Evolutionary conservation across 2,113 vertebrate species (phyloP).

Genomic region (Amia ocellicauda): DNA sequence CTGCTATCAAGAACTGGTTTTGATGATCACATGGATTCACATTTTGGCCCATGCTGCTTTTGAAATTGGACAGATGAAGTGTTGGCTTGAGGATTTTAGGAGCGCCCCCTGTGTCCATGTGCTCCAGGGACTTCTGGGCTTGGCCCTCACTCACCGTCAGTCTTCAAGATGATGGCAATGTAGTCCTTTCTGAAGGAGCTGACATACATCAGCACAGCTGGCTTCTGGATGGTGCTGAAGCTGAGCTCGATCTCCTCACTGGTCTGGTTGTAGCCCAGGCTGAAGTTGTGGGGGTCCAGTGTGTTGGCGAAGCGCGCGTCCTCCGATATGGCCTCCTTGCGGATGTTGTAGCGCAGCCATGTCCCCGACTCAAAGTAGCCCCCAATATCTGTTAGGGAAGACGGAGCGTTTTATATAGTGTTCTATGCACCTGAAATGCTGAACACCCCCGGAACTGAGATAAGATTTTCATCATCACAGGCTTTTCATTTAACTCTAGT

Average conservation of each 20-base stretch:
- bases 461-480: too few species aligned
- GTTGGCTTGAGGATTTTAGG: too few species aligned
- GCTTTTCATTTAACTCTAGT: too few species aligned
- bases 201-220: conserved; percentile 87
- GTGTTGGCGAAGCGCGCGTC: conserved; percentile 84
- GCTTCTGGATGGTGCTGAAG: conserved; percentile 83
- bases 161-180: conserved; percentile 85
- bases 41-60: too few species aligned
- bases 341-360: conserved; percentile 87
- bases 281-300: conserved; percentile 78
- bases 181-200: conserved; percentile 92
- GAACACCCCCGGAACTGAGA: too few species aligned
- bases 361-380: conserved; percentile 87
- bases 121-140: not conserved
- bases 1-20: too few species aligned
- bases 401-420: too few species aligned
- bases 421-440: too few species aligned
- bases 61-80: too few species aligned
- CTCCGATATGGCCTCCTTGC: conserved; percentile 74
- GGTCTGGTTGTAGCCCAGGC: conserved; percentile 85
- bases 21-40: too few species aligned
- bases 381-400: conserved; percentile 83
- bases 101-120: conserved; percentile 8
- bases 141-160: conserved; percentile 70
- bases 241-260: conserved; percentile 94